Base-by-base conservation (phyloP, 2,113 vertebrate species). In the Gymnorhina tibicen region DNA sequence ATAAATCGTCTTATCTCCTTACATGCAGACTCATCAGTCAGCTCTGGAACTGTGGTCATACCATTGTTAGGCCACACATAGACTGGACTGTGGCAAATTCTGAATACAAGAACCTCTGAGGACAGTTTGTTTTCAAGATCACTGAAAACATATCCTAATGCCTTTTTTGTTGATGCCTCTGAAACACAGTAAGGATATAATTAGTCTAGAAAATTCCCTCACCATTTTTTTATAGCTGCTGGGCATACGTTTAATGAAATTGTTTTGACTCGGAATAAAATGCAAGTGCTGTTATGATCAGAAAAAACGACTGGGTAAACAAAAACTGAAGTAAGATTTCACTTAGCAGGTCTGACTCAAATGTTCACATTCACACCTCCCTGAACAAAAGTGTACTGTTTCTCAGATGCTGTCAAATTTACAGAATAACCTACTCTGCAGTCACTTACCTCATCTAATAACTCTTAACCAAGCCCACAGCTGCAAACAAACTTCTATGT, bases 1-100 rank as follows among this genome's bases (percentile, higher is more conserved):
- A 99, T 98, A 93, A 98, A 98, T 49, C 93, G 97, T 49, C 90
- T 95, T 88, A 99, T 37, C 52, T 98, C 98, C 91, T 98, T 98
- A 96, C 98, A 99, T 5, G 95, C 59, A 62, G 98, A 98, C 30
- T 96, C 78, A 44, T 98, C 98, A 19, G 97, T 98, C 87, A 99
- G 93, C 60, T 98, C 98, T 80, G 98, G 95, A 39, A 97, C 91
- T 37, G 97, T 98, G 85, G 52, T 97, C 33, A 87, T 52, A 17
- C 95, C 95, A 70, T 91, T 98, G 93, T 99, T 99, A 16, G 99
- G 99, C 99, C 99, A 99, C 58, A 99, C 85, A 15, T 99, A 98
- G 44, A 99, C 77, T 9, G 98, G 94, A 91, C 99, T 99, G 87
- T 97, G 97, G 80, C 98, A 96, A 87, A 99, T 91, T 59, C 97